These are phyloP conservation scores for Myoxocephalus aenaeus DNA, from an alignment of 2,797 vertebrate genomes.

Conservation along the genomic window DNA sequence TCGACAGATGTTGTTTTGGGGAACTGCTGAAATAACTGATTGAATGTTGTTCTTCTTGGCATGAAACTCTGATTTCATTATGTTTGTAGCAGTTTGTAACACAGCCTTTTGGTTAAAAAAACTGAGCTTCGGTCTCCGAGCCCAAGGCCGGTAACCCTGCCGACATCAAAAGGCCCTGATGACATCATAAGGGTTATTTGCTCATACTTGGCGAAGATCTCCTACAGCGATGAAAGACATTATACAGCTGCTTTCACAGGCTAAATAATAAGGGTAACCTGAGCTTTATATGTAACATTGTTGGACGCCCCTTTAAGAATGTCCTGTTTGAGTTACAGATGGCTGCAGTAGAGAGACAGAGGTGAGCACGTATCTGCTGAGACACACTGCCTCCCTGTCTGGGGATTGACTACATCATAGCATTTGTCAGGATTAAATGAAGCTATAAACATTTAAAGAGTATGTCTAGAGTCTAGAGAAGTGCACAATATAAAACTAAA, in stretches of 20 bases:
- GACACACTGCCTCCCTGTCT: neutral
- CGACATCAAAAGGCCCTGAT: neutral
- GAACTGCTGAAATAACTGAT: neutral
- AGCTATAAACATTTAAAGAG: neutral
- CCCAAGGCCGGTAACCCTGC: neutral
- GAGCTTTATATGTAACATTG: neutral
- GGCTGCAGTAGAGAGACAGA: neutral
- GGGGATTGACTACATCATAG: neutral
- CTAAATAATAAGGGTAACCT: neutral
- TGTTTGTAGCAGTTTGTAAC: neutral
- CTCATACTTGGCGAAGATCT: neutral
- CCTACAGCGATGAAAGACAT: neutral
- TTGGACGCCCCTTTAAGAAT: neutral
- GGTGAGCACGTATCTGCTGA: neutral
- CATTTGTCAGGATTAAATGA: neutral
- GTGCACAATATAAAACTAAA: neutral
- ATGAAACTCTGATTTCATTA: slow-evolving; percentile 4
- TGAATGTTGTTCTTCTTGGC: neutral
- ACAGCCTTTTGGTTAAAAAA: neutral
- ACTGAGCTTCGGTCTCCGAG: neutral
- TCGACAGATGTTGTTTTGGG: slow-evolving; percentile 20
- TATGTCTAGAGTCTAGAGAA: neutral
- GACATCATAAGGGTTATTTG: neutral
- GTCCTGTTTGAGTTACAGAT: neutral
- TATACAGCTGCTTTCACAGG: neutral